Base-by-base conservation (phyloP, 2,113 vertebrate genomes). In the Psophia crepitans region DNA sequence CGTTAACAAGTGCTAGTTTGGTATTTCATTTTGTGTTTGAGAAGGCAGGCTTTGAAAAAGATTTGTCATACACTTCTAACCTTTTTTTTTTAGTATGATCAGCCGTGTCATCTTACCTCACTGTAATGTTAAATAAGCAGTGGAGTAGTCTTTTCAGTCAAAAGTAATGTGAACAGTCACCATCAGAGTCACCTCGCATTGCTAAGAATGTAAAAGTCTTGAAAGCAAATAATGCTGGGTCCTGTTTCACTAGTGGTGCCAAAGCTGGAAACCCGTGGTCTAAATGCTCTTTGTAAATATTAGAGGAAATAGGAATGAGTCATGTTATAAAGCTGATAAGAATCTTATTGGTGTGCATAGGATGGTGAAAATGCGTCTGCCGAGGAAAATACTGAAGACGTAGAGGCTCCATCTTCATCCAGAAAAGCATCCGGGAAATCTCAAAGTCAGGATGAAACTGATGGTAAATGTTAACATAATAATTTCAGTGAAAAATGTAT, bases 381-480 rank as follows among this genome's bases (percentile, higher is more conserved):
- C n/a, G 97, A 98, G 66, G 98, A 98, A 80, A 98, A 97, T 2
- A 9, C 46, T 5, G 96, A 97, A n/a, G 98, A 98, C 48, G 30
- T 74, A 20, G 97, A 98, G 79, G 97, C 88, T 71, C 96, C 98
- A 1, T 98, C 98, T 61, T 98, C 98, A 37, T 98, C 98, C 54
- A 97, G 82, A 82, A 97, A 97, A 83, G 77, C 92, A n/a, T 92
- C 95, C 7, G 44, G 71, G 39, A 98, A 96, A 53, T 94, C 92
- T 46, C 97, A 92, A 54, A 89, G 57, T 70, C 95, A 92, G 76
- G 96, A 96, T 84, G 92, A 86, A 84, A 93, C 78, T 46, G 98
- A 98, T 4, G 98, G 98, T 98, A 91, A 58, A 61, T 78, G 19
- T 90, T 69, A 57, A 43, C 19, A 0, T 33, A 9, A 19, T 30